phyloP scores from a whole-genome alignment of 2,113 vertebrate genomes.

The Neotoma lepida region DNA sequence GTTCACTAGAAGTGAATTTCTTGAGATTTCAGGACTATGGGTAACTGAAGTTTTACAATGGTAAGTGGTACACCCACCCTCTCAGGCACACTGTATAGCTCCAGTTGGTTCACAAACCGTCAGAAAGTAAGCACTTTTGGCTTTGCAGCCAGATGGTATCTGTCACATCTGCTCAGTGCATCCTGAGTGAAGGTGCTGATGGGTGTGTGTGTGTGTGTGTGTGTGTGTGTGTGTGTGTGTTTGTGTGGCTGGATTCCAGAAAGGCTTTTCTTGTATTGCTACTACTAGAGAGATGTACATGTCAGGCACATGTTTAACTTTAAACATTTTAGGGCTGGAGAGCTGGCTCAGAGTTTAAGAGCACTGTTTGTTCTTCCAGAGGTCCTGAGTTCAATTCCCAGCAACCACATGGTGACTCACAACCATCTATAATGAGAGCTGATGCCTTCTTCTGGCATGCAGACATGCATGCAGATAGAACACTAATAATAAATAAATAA shows the following conservation, averaged over 20 bases:
- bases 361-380: neutral
- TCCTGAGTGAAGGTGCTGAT: accelerated
- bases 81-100: neutral
- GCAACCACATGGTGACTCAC: neutral
- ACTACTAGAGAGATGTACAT: neutral
- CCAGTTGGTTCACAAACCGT: neutral
- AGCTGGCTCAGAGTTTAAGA: neutral
- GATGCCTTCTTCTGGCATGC: neutral
- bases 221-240: too few relatives aligned
- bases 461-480: neutral
- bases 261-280: neutral
- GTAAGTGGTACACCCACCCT: neutral
- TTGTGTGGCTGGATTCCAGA: neutral
- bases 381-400: neutral
- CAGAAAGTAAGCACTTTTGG: neutral
- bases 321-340: neutral
- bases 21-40: neutral
- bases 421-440: neutral
- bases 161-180: neutral
- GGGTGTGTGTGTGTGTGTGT: too few relatives aligned
- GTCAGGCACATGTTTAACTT: neutral
- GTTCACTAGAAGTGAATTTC: neutral
- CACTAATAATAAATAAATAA: neutral
- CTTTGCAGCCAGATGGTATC: neutral
- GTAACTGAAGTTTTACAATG: neutral